Evolutionary conservation across 2,888 invertebrate species (phyloP), one percentile per base, ranked within the genome.

Genomic region (Auanema sp.): DNA sequence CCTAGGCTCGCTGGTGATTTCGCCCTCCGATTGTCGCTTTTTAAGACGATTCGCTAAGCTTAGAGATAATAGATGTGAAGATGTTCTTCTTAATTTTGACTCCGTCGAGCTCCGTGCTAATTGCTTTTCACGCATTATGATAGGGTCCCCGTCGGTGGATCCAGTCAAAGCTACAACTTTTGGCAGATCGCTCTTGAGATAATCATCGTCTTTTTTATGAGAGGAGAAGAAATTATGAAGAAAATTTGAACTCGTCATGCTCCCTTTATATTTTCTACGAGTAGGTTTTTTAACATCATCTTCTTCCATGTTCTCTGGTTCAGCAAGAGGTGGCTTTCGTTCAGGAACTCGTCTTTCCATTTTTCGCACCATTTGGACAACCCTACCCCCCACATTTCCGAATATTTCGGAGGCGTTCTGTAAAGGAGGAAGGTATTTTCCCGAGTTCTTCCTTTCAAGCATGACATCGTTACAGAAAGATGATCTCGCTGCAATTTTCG

Each of bases 281-380:
- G 59, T 60, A n/a, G 53, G n/a, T 41, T 47, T 54, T 12, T 60
- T 57, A n/a, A 42, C 53, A n/a, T 43, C 54, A n/a, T 61, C 66
- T n/a, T 64, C 60, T 25, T 67, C 65, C 11, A 66, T 23, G 10
- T 55, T 52, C 18, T 68, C 71, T 11, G 63, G 60, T 50, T 70
- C 40, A 16, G 69, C 74, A 40, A 72, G 44, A 5, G 66, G 66
- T 2, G 66, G 64, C 23, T 58, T 58, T 18, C 49, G 24, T 14
- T 52, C 23, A 24, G 47, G 14, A 58, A 44, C 50, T 40, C 44
- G 41, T 49, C 51, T 51, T 54, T 72, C 72, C 60, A 72, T 72
- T 40, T 51, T 57, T 55, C 58, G 61, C 8, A 72, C 67, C 60
- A 72, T 65, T 11, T 68, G 64, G 1, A 67, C 60, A 42, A 72